phyloP scores from a whole-genome alignment of 2,113 vertebrate genomes.

The Albula glossodonta region DNA sequence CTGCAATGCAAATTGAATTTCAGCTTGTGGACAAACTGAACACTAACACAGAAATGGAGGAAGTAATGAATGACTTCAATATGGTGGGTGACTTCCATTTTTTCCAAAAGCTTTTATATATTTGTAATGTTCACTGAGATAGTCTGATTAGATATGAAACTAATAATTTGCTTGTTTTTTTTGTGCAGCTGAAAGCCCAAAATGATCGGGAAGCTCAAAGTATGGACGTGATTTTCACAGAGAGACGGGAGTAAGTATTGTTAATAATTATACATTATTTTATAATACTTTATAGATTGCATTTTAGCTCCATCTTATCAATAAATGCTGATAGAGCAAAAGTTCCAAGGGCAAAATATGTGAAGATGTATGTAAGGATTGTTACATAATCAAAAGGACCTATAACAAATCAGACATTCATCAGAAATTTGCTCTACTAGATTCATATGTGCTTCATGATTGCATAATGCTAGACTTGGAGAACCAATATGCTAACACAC shows the following conservation, averaged over 20 bases:
- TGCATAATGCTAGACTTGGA: background rate
- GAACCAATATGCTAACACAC: no score
- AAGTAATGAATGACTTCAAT: slow-evolving; percentile 85
- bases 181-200: slow-evolving; percentile 82
- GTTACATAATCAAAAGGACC: background rate
- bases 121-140: background rate
- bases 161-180: background rate
- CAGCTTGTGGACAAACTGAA: slow-evolving; percentile 96
- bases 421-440: background rate
- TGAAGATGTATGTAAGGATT: no score
- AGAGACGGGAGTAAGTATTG: slow-evolving; percentile 86
- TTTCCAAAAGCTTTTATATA: background rate
- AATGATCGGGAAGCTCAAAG: slow-evolving; percentile 85
- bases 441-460: background rate
- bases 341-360: no score
- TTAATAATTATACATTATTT: background rate
- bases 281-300: background rate
- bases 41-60: slow-evolving; percentile 89
- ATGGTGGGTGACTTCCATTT: slow-evolving; percentile 69
- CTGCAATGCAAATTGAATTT: slow-evolving; percentile 41
- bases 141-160: background rate
- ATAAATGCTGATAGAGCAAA: background rate
- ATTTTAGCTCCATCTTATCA: background rate
- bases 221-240: slow-evolving; percentile 90
- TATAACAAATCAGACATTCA: background rate